These are phyloP conservation scores for Haliclona indistincta DNA, from an alignment of 37 sponge, comb jelly and placozoan genomes.

Conservation along the genomic window DNA sequence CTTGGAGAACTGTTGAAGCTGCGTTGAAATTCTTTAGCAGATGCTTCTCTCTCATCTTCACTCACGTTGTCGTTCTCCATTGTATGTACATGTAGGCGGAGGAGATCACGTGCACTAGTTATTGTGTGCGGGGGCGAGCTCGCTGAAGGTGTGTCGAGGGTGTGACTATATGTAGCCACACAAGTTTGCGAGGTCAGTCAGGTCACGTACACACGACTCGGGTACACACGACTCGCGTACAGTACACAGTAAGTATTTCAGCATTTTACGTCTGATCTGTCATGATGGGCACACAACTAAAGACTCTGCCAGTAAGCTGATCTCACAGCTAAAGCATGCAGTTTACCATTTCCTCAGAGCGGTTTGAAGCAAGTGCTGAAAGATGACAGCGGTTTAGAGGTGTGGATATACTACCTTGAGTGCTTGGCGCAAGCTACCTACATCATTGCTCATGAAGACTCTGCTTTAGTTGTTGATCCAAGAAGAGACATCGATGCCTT, in stretches of 20 bases:
- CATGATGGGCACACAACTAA: background rate
- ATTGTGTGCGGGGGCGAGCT: background rate
- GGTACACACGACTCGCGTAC: too few species aligned
- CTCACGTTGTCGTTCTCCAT: conserved; percentile 11
- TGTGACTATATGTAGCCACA: background rate
- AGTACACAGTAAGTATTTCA: too few species aligned
- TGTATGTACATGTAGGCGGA: too few species aligned
- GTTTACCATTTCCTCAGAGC: conserved; percentile 29
- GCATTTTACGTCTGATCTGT: too few species aligned
- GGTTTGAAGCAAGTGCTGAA: conserved; percentile 52
- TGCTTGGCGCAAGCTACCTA: conserved; percentile 94
- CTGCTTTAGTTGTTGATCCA: conserved; percentile 85
- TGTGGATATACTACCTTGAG: conserved; percentile 84
- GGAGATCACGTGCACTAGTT: too few species aligned
- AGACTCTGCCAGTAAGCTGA: conserved; percentile 9
- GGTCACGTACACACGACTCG: conserved; percentile 4
- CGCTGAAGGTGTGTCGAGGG: background rate
- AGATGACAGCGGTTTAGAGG: conserved; percentile 55
- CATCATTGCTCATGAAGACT: conserved; percentile 65
- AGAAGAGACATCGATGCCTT: conserved; percentile 87
- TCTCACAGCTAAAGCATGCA: background rate
- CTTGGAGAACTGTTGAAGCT: background rate
- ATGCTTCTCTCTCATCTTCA: conserved; percentile 22
- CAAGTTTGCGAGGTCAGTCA: background rate
- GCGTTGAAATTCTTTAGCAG: conserved; percentile 10